Percentiles rank a stretch among this genome's conserved stretches.
Conservation (phyloP, 2,888 invertebrate species). For the Adineta ricciae region DNA sequence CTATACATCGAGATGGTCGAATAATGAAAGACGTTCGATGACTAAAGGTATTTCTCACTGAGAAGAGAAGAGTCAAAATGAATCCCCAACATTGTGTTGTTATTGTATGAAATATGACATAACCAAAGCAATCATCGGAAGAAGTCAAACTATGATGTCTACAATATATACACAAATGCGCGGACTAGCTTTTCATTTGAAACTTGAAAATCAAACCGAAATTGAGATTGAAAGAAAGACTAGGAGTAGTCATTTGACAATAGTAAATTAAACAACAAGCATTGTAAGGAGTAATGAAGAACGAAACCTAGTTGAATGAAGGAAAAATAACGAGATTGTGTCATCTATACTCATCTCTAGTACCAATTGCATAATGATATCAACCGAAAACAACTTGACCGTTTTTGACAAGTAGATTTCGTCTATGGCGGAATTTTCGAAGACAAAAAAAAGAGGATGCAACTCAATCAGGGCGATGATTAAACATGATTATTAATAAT, state of each 20-base stretch:
- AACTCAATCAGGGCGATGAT: too few species aligned
- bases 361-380: neutral
- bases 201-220: neutral
- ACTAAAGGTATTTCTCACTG: neutral
- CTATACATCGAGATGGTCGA: neutral
- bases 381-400: neutral
- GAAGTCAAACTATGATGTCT: neutral
- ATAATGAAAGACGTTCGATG: neutral
- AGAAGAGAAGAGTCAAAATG: neutral
- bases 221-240: neutral
- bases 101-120: neutral
- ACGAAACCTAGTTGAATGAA: neutral
- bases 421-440: neutral
- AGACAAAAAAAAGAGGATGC: neutral
- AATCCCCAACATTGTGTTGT: constrained; percentile 2
- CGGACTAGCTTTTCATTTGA: neutral
- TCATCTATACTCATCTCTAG: neutral
- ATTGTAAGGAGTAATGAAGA: neutral
- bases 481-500: neutral
- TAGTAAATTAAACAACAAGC: neutral
- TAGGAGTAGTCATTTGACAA: neutral
- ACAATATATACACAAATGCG: neutral
- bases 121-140: neutral
- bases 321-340: neutral
- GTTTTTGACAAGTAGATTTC: neutral